Evolutionary conservation across 2,888 invertebrate species (phyloP), one percentile per base, ranked within the genome.

Genomic region (Melinaea menophilus): DNA sequence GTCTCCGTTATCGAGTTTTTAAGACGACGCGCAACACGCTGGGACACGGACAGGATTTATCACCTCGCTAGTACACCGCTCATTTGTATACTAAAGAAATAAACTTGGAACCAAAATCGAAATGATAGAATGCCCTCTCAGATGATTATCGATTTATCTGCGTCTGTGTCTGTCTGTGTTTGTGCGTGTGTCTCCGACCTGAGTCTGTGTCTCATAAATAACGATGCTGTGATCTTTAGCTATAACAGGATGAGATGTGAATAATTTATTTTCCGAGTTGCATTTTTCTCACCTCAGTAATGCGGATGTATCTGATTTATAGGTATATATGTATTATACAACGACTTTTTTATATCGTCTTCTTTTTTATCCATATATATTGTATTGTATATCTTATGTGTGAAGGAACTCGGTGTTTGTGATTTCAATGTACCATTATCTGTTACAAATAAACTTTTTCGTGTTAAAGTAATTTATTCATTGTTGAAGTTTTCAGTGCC

Each of bases 1-100:
- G 83, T 81, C 85, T 86, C 85, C 87, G 88, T 88, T 90, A 90
- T 90, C 90, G 89, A 86, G 90, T 88, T 90, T 88, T 90, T 90
- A 90, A 89, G 85, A 88, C 87, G 87, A 86, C 88, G 84, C 76
- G 88, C 88, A 89, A 89, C 90, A 88, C 84, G 84, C 82, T 84
- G 83, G 84, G 85, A 88, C 88, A 86, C 86, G 85, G 83, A 85
- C 84, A 81, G 75, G 84, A 90, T 90, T 90, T 90, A 90, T 89
- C 84, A 78, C 85, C 85, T 84, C 84, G 86, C 89, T 89, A 88
- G 85, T 79, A 79, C 86, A 89, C 88, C 77, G 85, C 83, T 90
- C 89, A 90, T 90, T 89, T 88, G 84, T 84, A 86, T 86, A 83
- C 82, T 81, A 79, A 79, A 78, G 78, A 83, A 86, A 89, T 88